Conservation (phyloP, 2,113 vertebrate species). For the Oxyura jamaicensis region DNA sequence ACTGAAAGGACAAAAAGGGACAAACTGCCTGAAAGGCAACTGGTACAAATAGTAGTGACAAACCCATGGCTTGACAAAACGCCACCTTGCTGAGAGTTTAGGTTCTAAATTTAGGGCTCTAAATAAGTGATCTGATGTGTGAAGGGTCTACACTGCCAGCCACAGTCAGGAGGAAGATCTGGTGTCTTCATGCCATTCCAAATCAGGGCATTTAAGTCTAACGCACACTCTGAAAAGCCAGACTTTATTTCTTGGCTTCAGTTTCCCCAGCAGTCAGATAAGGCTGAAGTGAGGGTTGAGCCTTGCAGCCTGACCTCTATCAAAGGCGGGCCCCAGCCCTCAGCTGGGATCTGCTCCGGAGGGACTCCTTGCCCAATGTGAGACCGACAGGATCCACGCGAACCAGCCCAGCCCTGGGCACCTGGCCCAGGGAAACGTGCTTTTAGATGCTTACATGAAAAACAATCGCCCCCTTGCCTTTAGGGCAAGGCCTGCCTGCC, state of each 20-base stretch:
- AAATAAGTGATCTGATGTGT: not conserved
- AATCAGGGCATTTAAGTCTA: not conserved
- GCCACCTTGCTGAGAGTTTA: not conserved
- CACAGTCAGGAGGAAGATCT: not conserved
- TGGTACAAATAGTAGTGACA: not conserved
- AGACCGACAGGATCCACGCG: rapidly evolving
- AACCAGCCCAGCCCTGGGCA: not conserved
- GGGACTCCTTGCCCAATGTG: not conserved
- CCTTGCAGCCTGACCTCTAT: not conserved
- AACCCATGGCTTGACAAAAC: too few species aligned
- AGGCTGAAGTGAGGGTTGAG: rapidly evolving
- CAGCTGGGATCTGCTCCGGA: not conserved
- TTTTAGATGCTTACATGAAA: not conserved
- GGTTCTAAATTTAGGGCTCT: not conserved
- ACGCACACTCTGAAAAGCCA: not conserved
- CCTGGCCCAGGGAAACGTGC: not conserved
- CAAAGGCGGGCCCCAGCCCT: not conserved
- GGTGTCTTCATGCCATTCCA: not conserved
- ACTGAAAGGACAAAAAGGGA: not conserved
- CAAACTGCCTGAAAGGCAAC: not conserved
- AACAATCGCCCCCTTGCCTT: not conserved
- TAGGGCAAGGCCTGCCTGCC: not conserved
- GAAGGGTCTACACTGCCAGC: not conserved
- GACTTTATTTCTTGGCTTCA: not conserved
- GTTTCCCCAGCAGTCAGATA: rapidly evolving